Conservation (phyloP, 1,140 invertebrate species). For the Psilanteris sp. region DNA sequence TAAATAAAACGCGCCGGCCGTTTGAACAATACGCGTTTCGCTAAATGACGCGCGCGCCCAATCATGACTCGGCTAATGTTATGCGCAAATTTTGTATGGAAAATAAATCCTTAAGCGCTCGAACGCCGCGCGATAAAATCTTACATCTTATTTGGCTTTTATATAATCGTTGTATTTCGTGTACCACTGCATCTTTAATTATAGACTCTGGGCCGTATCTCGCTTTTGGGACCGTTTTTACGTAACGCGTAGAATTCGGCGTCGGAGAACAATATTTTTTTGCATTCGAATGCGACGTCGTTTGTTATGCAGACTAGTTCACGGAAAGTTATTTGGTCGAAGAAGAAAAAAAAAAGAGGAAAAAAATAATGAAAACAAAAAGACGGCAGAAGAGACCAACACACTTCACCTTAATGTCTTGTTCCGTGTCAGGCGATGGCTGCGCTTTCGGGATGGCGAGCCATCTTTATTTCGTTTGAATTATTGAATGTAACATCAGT, state of each 20-base stretch:
- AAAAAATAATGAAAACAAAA: background rate
- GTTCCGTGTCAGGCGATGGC: slow-evolving; percentile 7
- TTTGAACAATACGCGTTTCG: too few species aligned
- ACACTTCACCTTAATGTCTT: slow-evolving; percentile 16
- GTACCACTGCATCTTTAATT: slow-evolving; percentile 37
- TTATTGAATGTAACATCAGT: slow-evolving; percentile 56
- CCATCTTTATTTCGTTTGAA: slow-evolving; percentile 45
- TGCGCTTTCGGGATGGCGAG: slow-evolving; percentile 21
- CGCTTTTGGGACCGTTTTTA: slow-evolving; percentile 37
- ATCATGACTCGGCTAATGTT: too few species aligned
- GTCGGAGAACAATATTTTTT: slow-evolving; percentile 42
- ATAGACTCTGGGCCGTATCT: slow-evolving; percentile 33
- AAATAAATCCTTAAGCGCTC: too few species aligned
- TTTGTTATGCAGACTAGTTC: slow-evolving; percentile 58
- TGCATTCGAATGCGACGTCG: slow-evolving; percentile 30
- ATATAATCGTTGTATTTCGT: slow-evolving; percentile 6
- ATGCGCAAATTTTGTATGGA: too few species aligned
- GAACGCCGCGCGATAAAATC: too few species aligned
- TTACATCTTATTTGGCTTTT: too few species aligned
- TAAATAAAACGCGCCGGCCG: too few species aligned
- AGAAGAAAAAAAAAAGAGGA: slow-evolving; percentile 3
- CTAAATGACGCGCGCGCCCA: too few species aligned
- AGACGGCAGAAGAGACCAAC: slow-evolving; percentile 8
- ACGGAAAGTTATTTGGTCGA: slow-evolving; percentile 41
- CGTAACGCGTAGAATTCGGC: slow-evolving; percentile 21